A percentile compares a stretch with the other conserved stretches of the same genome.
These are phyloP conservation scores for Lagria hirta DNA, from an alignment of 2,888 invertebrate species.

Conservation along the genomic window DNA sequence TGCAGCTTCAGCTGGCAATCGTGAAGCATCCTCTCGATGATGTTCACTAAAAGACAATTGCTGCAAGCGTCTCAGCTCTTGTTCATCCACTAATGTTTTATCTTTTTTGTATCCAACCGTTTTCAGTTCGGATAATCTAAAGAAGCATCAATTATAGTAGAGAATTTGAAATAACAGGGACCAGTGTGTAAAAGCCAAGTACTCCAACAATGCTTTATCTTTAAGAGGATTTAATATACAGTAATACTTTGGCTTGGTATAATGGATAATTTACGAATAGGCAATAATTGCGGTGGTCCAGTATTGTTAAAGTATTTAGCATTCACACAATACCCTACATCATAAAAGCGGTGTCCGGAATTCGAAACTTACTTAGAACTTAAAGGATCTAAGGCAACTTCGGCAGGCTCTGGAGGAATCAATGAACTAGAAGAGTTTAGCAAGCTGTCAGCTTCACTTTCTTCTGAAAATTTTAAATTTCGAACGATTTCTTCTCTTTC, in stretches of 20 bases:
- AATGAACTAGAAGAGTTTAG: conserved; percentile 1
- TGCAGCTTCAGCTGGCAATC: conserved; percentile 71
- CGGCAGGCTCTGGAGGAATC: too few relatives aligned
- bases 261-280: too few relatives aligned
- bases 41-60: conserved; percentile 73
- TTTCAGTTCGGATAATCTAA: conserved; percentile 73
- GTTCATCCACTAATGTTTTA: conserved; percentile 73
- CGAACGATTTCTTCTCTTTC: conserved; percentile 66
- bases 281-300: too few relatives aligned
- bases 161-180: too few relatives aligned
- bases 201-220: too few relatives aligned
- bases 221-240: too few relatives aligned
- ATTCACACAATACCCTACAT: too few relatives aligned
- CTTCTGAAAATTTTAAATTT: conserved; percentile 31
- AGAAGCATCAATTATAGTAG: conserved; percentile 22
- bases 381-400: conserved; percentile 8
- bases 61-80: conserved; percentile 69
- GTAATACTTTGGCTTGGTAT: too few relatives aligned
- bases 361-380: conserved; percentile 13
- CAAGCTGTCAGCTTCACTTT: background rate
- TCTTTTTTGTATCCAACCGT: conserved; percentile 74
- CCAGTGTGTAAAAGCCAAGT: too few relatives aligned
- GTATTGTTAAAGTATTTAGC: too few relatives aligned
- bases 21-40: conserved; percentile 67
- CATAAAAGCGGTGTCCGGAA: too few relatives aligned